Evolutionary conservation across 2,888 invertebrate species (phyloP).

Genomic region (Dendrolimus houi): DNA sequence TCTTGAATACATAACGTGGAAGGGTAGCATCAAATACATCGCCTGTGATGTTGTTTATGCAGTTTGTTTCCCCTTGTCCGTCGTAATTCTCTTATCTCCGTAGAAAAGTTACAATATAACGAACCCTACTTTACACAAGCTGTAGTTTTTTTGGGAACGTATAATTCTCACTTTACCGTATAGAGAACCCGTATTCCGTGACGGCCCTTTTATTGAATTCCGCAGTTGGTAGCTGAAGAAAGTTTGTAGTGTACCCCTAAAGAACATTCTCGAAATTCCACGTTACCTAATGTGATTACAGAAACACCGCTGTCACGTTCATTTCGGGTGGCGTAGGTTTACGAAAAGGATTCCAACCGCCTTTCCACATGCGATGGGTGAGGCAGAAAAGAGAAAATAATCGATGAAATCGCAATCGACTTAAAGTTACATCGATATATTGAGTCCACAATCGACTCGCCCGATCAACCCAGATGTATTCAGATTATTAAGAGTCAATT

Average conservation of each 20-base stretch:
- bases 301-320: constrained; percentile 26
- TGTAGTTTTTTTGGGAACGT: constrained; percentile 45
- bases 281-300: constrained; percentile 42
- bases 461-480: too few species aligned
- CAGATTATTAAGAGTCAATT: too few species aligned
- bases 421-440: too few species aligned
- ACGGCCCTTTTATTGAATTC: constrained; percentile 66
- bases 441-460: too few species aligned
- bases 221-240: constrained; percentile 40
- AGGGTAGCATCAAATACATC: constrained; percentile 39
- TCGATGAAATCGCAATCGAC: too few species aligned
- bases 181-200: constrained; percentile 46
- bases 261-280: constrained; percentile 48
- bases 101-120: constrained; percentile 50
- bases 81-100: constrained; percentile 55
- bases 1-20: constrained; percentile 20
- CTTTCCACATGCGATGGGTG: too few species aligned
- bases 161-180: constrained; percentile 63
- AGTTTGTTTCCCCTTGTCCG: constrained; percentile 57
- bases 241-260: constrained; percentile 46
- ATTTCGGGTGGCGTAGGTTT: constrained; percentile 23
- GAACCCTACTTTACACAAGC: constrained; percentile 48
- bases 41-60: constrained; percentile 49
- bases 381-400: too few species aligned
- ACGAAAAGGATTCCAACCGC: constrained; percentile 11